Evolutionary conservation across 2,113 vertebrate species (phyloP).

Genomic region (Ammospiza caudacuta): DNA sequence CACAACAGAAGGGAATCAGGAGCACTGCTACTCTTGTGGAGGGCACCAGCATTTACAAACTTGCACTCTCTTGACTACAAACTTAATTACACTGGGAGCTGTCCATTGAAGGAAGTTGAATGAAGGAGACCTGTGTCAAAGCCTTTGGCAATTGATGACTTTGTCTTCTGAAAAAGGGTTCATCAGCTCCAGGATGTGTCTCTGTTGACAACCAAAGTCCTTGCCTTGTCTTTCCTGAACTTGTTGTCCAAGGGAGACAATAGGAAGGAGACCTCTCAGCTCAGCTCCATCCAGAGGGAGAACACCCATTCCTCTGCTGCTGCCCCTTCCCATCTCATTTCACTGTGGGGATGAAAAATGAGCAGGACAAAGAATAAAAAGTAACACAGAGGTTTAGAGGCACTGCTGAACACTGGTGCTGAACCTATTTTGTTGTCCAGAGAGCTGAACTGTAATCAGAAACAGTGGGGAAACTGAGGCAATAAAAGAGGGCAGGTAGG

Average conservation of each 20-base stretch:
- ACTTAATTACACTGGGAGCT: neutral
- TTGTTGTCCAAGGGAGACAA: neutral
- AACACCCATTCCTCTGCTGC: neutral
- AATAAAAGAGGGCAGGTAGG: neutral
- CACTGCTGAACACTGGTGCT: neutral
- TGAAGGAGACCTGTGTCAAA: neutral
- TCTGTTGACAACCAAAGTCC: neutral
- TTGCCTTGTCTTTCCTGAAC: neutral
- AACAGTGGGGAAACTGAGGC: neutral
- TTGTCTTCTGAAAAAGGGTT: neutral
- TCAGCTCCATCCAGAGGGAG: neutral
- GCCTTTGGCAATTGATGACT: neutral
- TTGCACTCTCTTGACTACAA: neutral
- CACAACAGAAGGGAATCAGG: neutral
- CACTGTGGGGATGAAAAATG: neutral
- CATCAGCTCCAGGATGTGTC: neutral
- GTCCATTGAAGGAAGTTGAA: neutral
- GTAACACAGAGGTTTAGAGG: neutral
- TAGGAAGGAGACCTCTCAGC: rapidly evolving
- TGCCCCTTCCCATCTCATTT: neutral
- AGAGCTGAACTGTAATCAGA: neutral
- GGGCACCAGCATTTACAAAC: neutral
- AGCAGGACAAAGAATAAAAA: neutral
- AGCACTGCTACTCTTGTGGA: neutral
- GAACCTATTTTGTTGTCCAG: neutral